Conservation (phyloP, 2,797 vertebrate genomes). For the Pipistrellus pipistrellus region DNA sequence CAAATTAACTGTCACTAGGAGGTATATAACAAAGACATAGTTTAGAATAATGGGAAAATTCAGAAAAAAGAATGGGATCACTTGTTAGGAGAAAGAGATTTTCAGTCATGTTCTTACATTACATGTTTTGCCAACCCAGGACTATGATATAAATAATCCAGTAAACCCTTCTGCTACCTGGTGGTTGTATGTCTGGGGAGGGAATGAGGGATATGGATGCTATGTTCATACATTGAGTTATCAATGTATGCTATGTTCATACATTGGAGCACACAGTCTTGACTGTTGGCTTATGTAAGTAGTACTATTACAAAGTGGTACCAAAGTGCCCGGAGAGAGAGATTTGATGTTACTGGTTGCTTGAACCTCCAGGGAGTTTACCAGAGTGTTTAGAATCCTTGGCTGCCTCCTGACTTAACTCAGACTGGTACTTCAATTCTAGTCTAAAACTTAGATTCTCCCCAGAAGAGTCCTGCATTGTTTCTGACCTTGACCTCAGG, state of each 20-base stretch:
- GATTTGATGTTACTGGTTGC: background rate
- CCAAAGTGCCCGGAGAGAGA: background rate
- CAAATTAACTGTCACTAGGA: too few species aligned
- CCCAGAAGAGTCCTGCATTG: background rate
- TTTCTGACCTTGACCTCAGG: background rate
- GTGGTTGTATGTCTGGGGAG: background rate
- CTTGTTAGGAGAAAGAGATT: background rate
- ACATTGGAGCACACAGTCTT: background rate
- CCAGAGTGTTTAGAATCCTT: background rate
- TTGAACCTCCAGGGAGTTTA: background rate
- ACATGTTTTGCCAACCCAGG: background rate
- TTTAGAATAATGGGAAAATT: background rate
- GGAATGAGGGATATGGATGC: background rate
- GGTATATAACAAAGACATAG: background rate
- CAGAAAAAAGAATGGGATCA: background rate
- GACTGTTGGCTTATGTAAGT: background rate
- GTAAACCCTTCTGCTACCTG: background rate
- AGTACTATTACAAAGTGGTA: background rate
- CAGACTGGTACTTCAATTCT: background rate
- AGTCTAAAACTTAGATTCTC: background rate
- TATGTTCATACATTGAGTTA: background rate
- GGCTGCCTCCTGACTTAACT: background rate
- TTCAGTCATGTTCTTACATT: background rate
- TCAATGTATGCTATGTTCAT: background rate
- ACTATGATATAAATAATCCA: background rate